Evolutionary conservation across 2,113 vertebrate genomes (phyloP), one percentile per base, ranked within the genome.

Genomic region (Myiozetetes cayanensis): DNA sequence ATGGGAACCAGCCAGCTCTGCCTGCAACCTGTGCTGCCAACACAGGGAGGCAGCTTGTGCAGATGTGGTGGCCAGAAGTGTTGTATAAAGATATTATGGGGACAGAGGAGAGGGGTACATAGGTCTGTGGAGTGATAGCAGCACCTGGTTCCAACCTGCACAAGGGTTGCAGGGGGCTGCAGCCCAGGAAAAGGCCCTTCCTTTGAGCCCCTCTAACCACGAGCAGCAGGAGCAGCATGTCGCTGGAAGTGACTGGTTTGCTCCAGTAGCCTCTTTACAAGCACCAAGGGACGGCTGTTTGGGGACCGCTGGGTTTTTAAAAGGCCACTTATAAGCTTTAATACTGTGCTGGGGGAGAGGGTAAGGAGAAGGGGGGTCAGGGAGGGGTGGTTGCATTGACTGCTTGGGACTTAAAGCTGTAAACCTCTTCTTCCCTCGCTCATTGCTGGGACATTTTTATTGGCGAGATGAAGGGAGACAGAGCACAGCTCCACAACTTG

Each of bases 391-490:
- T 73, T 94, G 94, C 95, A 55, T 96, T 91, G 96, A 96, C 94
- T 97, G 91, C 96, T 97, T 97, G 73, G 97, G 97, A 98, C 98
- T 97, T 96, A 97, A 96, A 97, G 97, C 96, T 91, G 78, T 89
- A 95, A 96, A 94, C 96, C 95, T 85, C 90, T 90, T 94, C 92
- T 96, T 97, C 94, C 96, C 94, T 96, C 28, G 41, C 92, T 91
- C 89, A 80, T 90, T 91, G 91, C 95, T 82, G 96, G 97, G 97
- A 97, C 98, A 78, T 97, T 98, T 98, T 98, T 96, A 97, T 97
- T 95, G 98, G 97, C 16, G 96, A 97, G 97, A 96, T 96, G 97
- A 97, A 97, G 98, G 97, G 97, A 97, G 97, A 96, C 97, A 96
- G 97, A 97, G 96, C 96, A 62, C 95, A 97, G 97, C 97, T 97